phyloP scores from a whole-genome alignment of 2,888 invertebrate genomes.

The Charanyca ferruginea region DNA sequence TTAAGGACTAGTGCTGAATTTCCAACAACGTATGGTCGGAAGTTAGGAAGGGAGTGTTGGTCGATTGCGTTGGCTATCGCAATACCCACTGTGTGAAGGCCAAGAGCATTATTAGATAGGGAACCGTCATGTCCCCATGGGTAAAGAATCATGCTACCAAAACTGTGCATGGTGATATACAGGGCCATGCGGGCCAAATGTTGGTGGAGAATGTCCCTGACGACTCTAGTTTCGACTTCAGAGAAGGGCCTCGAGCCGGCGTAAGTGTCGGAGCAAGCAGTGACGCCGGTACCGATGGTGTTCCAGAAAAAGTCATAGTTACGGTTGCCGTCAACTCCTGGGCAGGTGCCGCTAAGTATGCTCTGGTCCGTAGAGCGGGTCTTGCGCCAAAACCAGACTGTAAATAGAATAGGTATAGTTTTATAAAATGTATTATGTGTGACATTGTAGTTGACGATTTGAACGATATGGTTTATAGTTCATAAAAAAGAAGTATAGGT shows the following conservation, averaged over 20 bases:
- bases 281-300: constrained; percentile 89
- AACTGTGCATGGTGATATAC: constrained; percentile 95
- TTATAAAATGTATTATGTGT: too few relatives aligned
- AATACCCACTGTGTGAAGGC: constrained; percentile 84
- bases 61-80: constrained; percentile 83
- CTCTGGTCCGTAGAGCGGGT: constrained; percentile 90
- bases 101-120: constrained; percentile 86
- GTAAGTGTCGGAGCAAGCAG: constrained; percentile 91
- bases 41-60: constrained; percentile 72
- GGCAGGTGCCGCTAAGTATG: constrained; percentile 82
- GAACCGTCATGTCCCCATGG: constrained; percentile 92
- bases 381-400: constrained; percentile 93
- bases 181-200: constrained; percentile 89
- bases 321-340: constrained; percentile 94
- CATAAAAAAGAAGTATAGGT: too few relatives aligned
- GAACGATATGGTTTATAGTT: too few relatives aligned
- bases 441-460: too few relatives aligned
- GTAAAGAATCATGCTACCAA: constrained; percentile 93
- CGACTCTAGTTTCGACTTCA: constrained; percentile 92
- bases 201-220: constrained; percentile 91
- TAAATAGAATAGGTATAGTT: constrained; percentile 44
- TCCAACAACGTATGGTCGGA: constrained; percentile 89
- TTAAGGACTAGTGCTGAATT: constrained; percentile 87
- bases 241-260: constrained; percentile 92
- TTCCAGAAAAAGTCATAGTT: constrained; percentile 94